A percentile compares a stretch with the other conserved stretches of the same genome.
phyloP scores from a whole-genome alignment of 2,113 vertebrate genomes.

The Anolis carolinensis region DNA sequence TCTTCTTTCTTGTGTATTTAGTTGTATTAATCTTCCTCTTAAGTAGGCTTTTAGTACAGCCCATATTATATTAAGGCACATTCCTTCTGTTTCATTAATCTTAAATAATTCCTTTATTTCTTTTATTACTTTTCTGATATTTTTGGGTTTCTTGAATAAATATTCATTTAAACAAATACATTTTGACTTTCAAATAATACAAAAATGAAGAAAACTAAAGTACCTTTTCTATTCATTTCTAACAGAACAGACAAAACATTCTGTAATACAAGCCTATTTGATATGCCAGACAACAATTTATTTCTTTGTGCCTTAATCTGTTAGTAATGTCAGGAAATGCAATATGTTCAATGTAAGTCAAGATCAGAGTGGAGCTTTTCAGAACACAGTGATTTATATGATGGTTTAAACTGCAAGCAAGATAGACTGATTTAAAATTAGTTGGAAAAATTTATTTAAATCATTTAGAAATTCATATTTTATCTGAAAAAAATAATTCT shows the following conservation, averaged over 20 bases:
- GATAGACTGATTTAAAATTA: not conserved
- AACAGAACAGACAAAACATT: slow-evolving; percentile 11
- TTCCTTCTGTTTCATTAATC: too few species aligned
- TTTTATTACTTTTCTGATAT: too few species aligned
- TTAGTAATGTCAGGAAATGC: slow-evolving; percentile 10
- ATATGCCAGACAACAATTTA: slow-evolving; percentile 28
- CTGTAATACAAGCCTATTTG: slow-evolving; percentile 27
- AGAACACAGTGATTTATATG: not conserved
- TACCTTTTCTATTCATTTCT: not conserved
- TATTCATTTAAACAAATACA: too few species aligned
- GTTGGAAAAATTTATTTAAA: not conserved
- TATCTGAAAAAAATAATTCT: not conserved
- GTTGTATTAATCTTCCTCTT: too few species aligned
- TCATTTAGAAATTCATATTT: not conserved
- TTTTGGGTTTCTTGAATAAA: too few species aligned
- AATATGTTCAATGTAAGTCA: slow-evolving; percentile 1
- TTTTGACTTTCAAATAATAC: not conserved
- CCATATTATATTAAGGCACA: too few species aligned
- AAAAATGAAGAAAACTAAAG: not conserved
- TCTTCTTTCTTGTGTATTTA: too few species aligned
- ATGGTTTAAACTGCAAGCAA: not conserved
- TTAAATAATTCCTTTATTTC: too few species aligned
- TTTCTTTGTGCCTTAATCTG: slow-evolving; percentile 21
- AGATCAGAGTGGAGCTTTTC: not conserved
- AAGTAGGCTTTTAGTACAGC: too few species aligned